Percentiles rank a stretch among this genome's conserved stretches.
phyloP scores from a whole-genome alignment of 2,113 vertebrate genomes.

The Ramphastos sulfuratus region DNA sequence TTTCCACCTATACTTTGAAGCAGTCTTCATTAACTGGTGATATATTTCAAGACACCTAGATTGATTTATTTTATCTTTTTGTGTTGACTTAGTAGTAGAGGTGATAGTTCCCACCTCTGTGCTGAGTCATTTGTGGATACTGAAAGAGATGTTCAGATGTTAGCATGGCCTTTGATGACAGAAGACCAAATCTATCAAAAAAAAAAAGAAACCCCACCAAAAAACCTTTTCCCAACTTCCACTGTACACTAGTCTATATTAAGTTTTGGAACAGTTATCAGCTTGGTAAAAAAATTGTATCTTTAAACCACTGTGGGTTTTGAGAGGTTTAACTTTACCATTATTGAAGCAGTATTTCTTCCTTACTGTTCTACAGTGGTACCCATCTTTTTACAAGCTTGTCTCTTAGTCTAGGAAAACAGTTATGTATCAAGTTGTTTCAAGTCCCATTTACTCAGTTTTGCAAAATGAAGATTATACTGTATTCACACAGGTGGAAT shows the following conservation, averaged over 20 bases:
- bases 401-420: not conserved
- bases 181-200: not conserved
- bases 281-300: not conserved
- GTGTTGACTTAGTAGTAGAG: not conserved
- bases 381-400: not conserved
- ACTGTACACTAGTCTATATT: not conserved
- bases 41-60: not conserved
- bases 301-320: not conserved
- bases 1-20: not conserved
- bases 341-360: slow-evolving; percentile 18
- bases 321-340: not conserved
- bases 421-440: not conserved
- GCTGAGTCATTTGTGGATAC: not conserved
- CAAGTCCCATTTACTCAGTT: not conserved
- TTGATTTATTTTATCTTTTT: not conserved
- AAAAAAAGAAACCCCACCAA: no score
- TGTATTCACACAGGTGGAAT: not conserved
- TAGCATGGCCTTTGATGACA: not conserved
- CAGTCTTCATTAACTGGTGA: not conserved
- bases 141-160: not conserved
- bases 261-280: not conserved
- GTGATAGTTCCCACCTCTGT: not conserved
- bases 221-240: not conserved
- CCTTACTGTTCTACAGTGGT: not conserved
- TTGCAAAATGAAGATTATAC: not conserved